Evolutionary conservation across 2,888 invertebrate genomes (phyloP), one percentile per base, ranked within the genome.

Genomic region (Pachymerium ferrugineum): DNA sequence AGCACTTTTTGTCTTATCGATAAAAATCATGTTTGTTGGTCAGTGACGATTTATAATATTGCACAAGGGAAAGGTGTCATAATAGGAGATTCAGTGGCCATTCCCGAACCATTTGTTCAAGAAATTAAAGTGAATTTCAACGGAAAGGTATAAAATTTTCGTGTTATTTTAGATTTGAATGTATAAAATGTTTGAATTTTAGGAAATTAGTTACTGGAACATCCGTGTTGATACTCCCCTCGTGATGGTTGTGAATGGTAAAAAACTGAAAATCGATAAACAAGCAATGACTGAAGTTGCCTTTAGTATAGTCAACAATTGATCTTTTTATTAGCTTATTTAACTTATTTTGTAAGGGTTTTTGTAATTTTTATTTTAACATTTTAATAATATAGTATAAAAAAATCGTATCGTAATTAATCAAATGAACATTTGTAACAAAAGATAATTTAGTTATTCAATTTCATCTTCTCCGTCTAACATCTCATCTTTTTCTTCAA

Each of bases 1-100:
- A 93, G 92, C 82, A 89, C 92, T 38, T 92, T 93, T 83, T 93
- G 91, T 79, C 83, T 93, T 80, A 86, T 91, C 67, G 93, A 93
- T 83, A 86, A 87, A 77, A 86, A 88, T 74, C 87, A 88, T 83
- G 85, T 85, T 1, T 91, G 92, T 80, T 83, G 89, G 70, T 87
- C 88, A 22, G 92, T 93, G 75, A 90, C 90, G 0, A 88, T 94
- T 68, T 94, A 92, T 83, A 94, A 94, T 85, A 86, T 93, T 83
- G 90, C 91, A 6, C 87, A 89, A 79, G 91, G 91, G 0, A 88
- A 88, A 80, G 93, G 93, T 54, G 89, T 91, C 73, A 90, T 91
- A 76, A 90, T 94, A 75, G 93, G 93, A 0, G 93, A 94, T 84
- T 87, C 89, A 30, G 89, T 94, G 14, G 90, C 91, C 8, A 87